Percentiles rank a stretch among this genome's conserved stretches.
Evolutionary conservation across 35 echinoderm and acorn worm genomes (phyloP).

Genomic region (Acanthaster planci): DNA sequence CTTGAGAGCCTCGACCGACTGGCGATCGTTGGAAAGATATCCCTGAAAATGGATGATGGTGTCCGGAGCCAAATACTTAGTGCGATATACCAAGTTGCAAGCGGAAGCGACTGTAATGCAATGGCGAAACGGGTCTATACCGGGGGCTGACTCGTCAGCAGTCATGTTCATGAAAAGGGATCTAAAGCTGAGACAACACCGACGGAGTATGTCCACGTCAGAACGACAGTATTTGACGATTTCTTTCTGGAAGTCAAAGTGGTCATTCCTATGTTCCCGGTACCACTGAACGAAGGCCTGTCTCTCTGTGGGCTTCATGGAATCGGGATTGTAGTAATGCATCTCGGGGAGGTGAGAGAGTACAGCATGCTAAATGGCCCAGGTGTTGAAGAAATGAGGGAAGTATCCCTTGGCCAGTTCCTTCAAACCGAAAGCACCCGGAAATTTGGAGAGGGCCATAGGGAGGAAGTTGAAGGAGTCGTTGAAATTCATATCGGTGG

Average conservation of each 20-base stretch:
- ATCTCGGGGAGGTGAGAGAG: conserved; percentile 8
- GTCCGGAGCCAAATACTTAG: not conserved
- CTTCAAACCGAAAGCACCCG: conserved; percentile 59
- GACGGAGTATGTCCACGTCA: no score
- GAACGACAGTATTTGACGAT: no score
- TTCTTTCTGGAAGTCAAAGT: conserved; percentile 63
- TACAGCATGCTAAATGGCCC: conserved; percentile 25
- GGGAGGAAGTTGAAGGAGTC: no score
- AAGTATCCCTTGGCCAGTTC: conserved; percentile 81
- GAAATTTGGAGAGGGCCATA: no score
- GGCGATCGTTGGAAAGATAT: no score
- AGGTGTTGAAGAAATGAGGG: conserved; percentile 63
- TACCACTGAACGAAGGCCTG: conserved; percentile 55
- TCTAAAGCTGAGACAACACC: no score
- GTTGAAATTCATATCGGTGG: no score
- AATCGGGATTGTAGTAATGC: conserved; percentile 34
- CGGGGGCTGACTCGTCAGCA: conserved; percentile 34
- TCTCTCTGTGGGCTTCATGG: conserved; percentile 33
- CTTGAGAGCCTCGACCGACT: no score
- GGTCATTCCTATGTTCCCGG: not conserved
- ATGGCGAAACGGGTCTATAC: no score
- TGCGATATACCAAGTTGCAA: conserved; percentile 61
- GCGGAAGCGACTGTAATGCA: conserved; percentile 68
- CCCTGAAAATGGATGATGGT: no score
- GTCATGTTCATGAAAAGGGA: conserved; percentile 51